Evolutionary conservation across 1,140 invertebrate genomes (phyloP), one percentile per base, ranked within the genome.

Genomic region (Euura saliciscinereae): DNA sequence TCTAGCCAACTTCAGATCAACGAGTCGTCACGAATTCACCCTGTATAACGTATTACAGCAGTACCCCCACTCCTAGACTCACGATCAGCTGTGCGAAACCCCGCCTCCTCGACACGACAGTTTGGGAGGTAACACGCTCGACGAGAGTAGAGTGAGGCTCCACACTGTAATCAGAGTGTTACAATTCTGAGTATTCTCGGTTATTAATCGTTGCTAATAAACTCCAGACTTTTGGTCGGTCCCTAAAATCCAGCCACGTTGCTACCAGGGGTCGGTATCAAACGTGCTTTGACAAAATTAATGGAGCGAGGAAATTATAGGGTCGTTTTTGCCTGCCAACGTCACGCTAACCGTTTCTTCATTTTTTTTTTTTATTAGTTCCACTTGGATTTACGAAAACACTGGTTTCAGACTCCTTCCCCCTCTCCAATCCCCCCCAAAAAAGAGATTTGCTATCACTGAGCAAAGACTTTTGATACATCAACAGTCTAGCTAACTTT

Each of bases 271-370:
- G 51, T 8, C 10, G 13, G 8, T 28, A 28, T 28, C 28, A 28
- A 28, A 28, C 51, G 51, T 11, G 51, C 51, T 59, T 59, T 59
- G 51, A 59, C 51, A 59, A 59, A 59, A n/a, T 59, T 59, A 59
- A 59, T 59, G 51, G 51, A 59, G 51, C 51, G 51, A 59, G 51
- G 5, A 59, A 59, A 59, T 59, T 59, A 59, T 59, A 59, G 51
- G 51, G 51, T 8, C 13, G 51, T 59, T 59, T 59, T 59, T 59
- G 51, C 51, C 51, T 59, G 51, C 51, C 51, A 59, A 59, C 51
- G 51, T 59, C 51, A 59, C 3, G 51, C 51, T 59, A 59, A 59
- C 51, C 51, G 13, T 59, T 59, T 59, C 8, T 59, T 59, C 13
- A 59, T 59, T 59, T 59, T 8, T 59, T 59, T 8, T 59, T 59